phyloP scores from a whole-genome alignment of 2,888 invertebrate genomes.

The Tenthredo scrophulariae region DNA sequence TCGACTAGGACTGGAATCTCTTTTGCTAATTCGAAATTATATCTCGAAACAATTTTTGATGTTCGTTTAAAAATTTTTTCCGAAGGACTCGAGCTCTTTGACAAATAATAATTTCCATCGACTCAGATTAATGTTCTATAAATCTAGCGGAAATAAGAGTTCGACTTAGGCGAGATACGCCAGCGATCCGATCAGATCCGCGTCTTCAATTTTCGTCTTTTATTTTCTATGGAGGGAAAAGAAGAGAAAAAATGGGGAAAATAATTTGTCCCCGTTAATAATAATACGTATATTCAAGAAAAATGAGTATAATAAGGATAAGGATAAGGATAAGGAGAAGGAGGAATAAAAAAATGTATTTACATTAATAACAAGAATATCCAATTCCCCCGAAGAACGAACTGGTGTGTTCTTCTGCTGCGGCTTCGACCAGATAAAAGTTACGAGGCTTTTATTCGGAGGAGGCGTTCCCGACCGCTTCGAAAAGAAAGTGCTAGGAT shows the following conservation, averaged over 20 bases:
- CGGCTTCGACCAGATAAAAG: not conserved
- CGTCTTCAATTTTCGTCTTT: not conserved
- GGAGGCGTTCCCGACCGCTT: conserved; percentile 22
- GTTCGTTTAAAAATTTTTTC: too few relatives aligned
- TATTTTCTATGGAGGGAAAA: not conserved
- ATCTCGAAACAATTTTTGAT: too few relatives aligned
- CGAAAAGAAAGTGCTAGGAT: conserved; percentile 9
- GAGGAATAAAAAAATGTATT: not conserved
- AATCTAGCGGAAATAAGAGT: too few relatives aligned
- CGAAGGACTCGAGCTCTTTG: too few relatives aligned
- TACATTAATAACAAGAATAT: conserved; percentile 30
- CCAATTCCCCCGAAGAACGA: conserved; percentile 20
- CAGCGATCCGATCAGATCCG: too few relatives aligned
- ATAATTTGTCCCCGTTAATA: not conserved
- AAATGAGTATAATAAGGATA: not conserved
- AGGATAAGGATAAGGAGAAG: not conserved
- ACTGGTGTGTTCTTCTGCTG: not conserved
- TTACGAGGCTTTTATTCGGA: conserved; percentile 30
- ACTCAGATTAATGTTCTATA: too few relatives aligned
- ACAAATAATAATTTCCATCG: too few relatives aligned
- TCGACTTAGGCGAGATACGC: too few relatives aligned
- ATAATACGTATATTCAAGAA: not conserved
- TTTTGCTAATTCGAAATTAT: too few relatives aligned
- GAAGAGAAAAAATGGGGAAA: not conserved
- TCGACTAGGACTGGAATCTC: too few relatives aligned